Base-by-base conservation (phyloP, 2,797 vertebrate species). In the Mormyrus proboscirostris region DNA sequence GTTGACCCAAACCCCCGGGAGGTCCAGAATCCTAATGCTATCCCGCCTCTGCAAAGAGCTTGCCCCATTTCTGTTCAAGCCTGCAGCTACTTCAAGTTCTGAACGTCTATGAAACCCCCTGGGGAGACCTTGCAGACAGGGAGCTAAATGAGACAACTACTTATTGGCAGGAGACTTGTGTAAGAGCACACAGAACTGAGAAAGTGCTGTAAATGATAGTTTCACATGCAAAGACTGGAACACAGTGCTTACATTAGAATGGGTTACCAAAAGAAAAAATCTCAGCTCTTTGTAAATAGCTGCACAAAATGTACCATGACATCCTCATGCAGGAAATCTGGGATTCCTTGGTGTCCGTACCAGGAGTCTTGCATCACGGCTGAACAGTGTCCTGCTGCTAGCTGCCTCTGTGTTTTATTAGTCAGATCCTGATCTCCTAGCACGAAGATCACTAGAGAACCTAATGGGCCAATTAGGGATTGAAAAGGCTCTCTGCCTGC, bases 381-480 rank as follows among this genome's bases (percentile, higher is more conserved):
- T 89, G 29, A 59, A 86, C 29, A 86, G 47, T 49, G 49, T 50
- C 86, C 14, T n/a, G 10, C 47, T 86, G 53, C 49, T 49, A 73
- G 83, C 88, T 90, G 88, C 87, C 0, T 83, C 90, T 90, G 87
- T 88, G 91, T 89, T 91, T 90, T 90, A 92, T 92, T 94, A 93
- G 90, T 79, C 88, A 50, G 53, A 88, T 88, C 33, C 29, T 86
- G 89, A 88, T 92, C 89, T 91, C 89, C 29, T 53, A 92, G 82
- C 33, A 19, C 53, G 86, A 47, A 86, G 92, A 94, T 94, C 93
- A 94, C 90, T 93, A 89, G 90, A 90, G 91, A 91, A 92, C 92
- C 93, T 95, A 95, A 95, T 92, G 88, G 93, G 93, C 93, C 95
- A 96, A 96, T 96, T 95, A 95, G 95, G 94, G 94, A 93, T 94